Evolutionary conservation across 2,888 invertebrate species (phyloP).

Genomic region (Tetragnatha montana): DNA sequence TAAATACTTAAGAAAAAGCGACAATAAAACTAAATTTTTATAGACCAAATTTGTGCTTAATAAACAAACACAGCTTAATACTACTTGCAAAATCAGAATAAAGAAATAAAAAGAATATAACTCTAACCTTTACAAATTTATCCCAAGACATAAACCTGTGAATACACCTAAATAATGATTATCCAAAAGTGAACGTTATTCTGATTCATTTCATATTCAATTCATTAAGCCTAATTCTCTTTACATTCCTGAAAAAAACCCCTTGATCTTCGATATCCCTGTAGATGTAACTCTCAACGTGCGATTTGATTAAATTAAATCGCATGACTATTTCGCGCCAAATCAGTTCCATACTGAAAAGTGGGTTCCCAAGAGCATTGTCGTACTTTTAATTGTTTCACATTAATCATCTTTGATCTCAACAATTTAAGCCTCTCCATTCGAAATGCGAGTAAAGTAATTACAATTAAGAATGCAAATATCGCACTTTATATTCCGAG

Average conservation of each 20-base stretch:
- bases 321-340: neutral
- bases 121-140: too few relatives aligned
- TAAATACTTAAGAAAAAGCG: too few relatives aligned
- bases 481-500: neutral
- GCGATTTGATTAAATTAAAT: neutral
- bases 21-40: too few relatives aligned
- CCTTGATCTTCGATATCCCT: neutral
- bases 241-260: neutral
- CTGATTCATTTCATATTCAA: neutral
- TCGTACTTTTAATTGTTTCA: conserved; percentile 22
- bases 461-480: conserved; percentile 46
- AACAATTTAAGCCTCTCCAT: conserved; percentile 6
- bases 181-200: neutral
- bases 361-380: neutral
- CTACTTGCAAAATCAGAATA: too few relatives aligned
- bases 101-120: too few relatives aligned
- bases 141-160: too few relatives aligned
- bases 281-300: neutral
- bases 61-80: too few relatives aligned
- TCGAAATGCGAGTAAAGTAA: conserved; percentile 16
- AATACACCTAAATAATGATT: too few relatives aligned
- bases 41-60: too few relatives aligned
- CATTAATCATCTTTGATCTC: conserved; percentile 38
- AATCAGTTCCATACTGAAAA: neutral
- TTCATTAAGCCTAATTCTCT: neutral